These are phyloP conservation scores for Troides aeacus DNA, from an alignment of 2,888 invertebrate species.

Conservation along the genomic window DNA sequence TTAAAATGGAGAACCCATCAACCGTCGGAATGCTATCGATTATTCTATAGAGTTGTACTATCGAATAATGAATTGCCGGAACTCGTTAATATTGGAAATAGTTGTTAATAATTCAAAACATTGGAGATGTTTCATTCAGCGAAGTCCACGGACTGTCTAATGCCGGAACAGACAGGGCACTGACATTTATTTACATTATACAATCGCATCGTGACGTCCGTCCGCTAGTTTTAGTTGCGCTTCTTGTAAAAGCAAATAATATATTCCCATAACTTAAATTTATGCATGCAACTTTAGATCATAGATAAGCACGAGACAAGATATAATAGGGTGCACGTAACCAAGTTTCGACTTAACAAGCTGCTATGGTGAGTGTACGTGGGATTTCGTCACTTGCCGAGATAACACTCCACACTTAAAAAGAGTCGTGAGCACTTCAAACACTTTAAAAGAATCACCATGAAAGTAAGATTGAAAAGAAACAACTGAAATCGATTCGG, in stretches of 20 bases:
- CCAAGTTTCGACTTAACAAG: constrained; percentile 19
- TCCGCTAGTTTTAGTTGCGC: constrained; percentile 53
- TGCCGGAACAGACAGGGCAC: constrained; percentile 33
- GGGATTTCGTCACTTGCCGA: constrained; percentile 58
- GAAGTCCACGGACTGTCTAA: constrained; percentile 46
- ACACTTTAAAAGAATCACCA: constrained; percentile 41
- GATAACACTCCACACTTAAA: constrained; percentile 56
- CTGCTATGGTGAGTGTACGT: constrained; percentile 26
- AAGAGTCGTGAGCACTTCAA: constrained; percentile 53
- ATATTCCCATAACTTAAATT: constrained; percentile 30
- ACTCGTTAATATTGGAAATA: constrained; percentile 15
- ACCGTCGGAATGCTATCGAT: constrained; percentile 23
- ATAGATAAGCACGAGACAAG: constrained; percentile 20
- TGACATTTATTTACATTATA: constrained; percentile 56
- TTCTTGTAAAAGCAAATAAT: constrained; percentile 47
- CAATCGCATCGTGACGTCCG: constrained; percentile 59
- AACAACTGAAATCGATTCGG: no score
- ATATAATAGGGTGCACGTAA: constrained; percentile 19
- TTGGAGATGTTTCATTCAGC: constrained; percentile 46
- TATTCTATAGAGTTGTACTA: constrained; percentile 27
- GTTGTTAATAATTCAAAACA: constrained; percentile 41
- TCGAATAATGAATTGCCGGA: constrained; percentile 45
- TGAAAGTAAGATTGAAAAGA: constrained; percentile 39
- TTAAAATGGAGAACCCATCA: constrained; percentile 34
- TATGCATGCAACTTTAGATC: constrained; percentile 29